Percentiles rank a stretch among this genome's conserved stretches.
These are phyloP conservation scores for Eueremaeus valkanovi DNA, from an alignment of 2,888 invertebrate genomes.

Conservation along the genomic window DNA sequence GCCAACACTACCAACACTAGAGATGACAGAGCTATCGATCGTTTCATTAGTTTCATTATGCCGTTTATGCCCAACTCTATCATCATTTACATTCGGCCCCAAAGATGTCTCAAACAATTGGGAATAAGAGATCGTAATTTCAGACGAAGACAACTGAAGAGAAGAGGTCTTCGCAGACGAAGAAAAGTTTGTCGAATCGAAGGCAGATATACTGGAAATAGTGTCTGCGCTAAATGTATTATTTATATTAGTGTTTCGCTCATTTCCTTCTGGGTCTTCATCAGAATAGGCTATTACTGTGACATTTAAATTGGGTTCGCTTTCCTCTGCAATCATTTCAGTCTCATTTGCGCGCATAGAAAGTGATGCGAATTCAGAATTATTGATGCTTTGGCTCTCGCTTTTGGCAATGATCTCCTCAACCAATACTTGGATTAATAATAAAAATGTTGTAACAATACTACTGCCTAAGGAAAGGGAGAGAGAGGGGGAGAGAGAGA, in stretches of 20 bases:
- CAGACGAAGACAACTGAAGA: background rate
- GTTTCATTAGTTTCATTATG: constrained; percentile 24
- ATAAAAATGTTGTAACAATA: constrained; percentile 27
- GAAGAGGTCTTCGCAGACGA: background rate
- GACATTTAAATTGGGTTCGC: constrained; percentile 29
- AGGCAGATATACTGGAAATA: background rate
- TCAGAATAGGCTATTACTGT: constrained; percentile 32
- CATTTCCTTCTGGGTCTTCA: constrained; percentile 22
- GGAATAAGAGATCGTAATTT: constrained; percentile 14
- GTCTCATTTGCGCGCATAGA: constrained; percentile 24
- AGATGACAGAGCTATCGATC: constrained; percentile 1
- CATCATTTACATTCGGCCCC: constrained; percentile 15
- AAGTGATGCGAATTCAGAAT: constrained; percentile 15
- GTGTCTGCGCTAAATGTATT: constrained; percentile 16
- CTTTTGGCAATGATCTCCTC: constrained; percentile 30
- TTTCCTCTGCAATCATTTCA: constrained; percentile 25
- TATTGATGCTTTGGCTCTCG: constrained; percentile 15
- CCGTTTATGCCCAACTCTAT: background rate
- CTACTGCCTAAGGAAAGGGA: constrained; percentile 1
- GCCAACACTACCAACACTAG: too few relatives aligned
- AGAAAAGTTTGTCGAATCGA: background rate
- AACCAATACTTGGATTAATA: constrained; percentile 33
- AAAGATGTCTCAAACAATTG: constrained; percentile 21
- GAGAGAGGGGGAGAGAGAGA: background rate
- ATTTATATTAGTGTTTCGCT: constrained; percentile 25